A percentile compares a stretch with the other conserved stretches of the same genome.
Evolutionary conservation across 2,113 vertebrate species (phyloP).

Genomic region (Myodes glareolus): DNA sequence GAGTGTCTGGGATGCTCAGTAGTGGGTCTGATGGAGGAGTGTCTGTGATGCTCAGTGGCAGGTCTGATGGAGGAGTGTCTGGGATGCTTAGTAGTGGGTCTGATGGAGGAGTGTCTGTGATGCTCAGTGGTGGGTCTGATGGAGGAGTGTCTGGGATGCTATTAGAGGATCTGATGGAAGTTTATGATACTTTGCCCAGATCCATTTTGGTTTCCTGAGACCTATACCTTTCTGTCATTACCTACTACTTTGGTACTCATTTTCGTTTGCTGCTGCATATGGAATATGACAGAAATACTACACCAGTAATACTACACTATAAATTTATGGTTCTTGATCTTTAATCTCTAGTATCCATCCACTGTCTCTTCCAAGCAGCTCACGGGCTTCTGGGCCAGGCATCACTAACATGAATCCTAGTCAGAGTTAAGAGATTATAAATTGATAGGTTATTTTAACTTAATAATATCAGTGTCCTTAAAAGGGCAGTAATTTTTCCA

Average conservation of each 20-base stretch:
- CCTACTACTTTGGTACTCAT: background rate
- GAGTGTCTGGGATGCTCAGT: too few species aligned
- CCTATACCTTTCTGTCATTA: background rate
- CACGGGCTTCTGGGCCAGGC: background rate
- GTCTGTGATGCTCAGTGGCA: background rate
- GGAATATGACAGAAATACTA: background rate
- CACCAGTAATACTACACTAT: too few species aligned
- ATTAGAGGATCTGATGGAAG: background rate
- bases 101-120: background rate
- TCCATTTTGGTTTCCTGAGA: background rate
- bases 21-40: too few species aligned
- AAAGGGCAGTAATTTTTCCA: constrained; percentile 20
- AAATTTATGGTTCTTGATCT: background rate
- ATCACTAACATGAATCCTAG: background rate
- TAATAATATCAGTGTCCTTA: background rate
- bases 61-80: too few species aligned
- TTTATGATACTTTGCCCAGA: fast-evolving
- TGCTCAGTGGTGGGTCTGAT: background rate
- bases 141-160: background rate
- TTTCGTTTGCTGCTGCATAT: background rate
- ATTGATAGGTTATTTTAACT: background rate
- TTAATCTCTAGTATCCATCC: background rate
- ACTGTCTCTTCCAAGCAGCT: background rate
- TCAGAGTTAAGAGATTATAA: background rate
- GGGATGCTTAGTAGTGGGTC: too few species aligned